These are phyloP conservation scores for Sphenopsis melanotis DNA, from an alignment of 2,797 vertebrate species.

Conservation along the genomic window DNA sequence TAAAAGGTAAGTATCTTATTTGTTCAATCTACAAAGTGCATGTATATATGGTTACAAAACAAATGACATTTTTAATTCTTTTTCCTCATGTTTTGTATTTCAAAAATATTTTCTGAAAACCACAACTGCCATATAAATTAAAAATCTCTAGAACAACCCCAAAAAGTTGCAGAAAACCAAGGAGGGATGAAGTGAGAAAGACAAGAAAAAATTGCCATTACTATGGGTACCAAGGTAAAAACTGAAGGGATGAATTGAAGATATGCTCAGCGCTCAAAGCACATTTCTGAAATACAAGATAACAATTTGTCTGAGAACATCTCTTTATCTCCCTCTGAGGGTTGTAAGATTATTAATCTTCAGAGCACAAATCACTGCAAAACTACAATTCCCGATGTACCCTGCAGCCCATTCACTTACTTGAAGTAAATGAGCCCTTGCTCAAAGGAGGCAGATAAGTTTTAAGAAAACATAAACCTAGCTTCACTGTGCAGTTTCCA, in stretches of 20 bases:
- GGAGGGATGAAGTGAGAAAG: background rate
- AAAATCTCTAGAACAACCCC: background rate
- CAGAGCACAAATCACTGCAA: slow-evolving; percentile 49
- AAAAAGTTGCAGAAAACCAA: background rate
- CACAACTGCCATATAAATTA: background rate
- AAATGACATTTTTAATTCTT: background rate
- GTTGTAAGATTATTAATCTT: slow-evolving; percentile 65
- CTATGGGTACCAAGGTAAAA: slow-evolving; percentile 40
- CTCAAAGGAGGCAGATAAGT: slow-evolving; percentile 13
- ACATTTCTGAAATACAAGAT: slow-evolving; percentile 49
- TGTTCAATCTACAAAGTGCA: background rate
- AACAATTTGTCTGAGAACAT: slow-evolving; percentile 56
- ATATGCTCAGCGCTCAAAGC: slow-evolving; percentile 30
- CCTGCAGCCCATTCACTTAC: slow-evolving; percentile 65
- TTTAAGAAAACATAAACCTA: slow-evolving; percentile 57
- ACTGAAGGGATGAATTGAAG: slow-evolving; percentile 6
- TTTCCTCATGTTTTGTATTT: background rate
- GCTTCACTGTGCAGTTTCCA: background rate
- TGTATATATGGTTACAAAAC: background rate
- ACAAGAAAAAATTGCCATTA: slow-evolving; percentile 26
- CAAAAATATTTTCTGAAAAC: background rate
- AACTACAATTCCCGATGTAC: slow-evolving; percentile 71
- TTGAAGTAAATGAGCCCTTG: slow-evolving; percentile 19
- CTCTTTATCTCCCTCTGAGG: slow-evolving; percentile 47
- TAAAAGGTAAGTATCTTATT: background rate